phyloP scores from a whole-genome alignment of 2,888 invertebrate genomes.

The Cheiracanthium punctorium region DNA sequence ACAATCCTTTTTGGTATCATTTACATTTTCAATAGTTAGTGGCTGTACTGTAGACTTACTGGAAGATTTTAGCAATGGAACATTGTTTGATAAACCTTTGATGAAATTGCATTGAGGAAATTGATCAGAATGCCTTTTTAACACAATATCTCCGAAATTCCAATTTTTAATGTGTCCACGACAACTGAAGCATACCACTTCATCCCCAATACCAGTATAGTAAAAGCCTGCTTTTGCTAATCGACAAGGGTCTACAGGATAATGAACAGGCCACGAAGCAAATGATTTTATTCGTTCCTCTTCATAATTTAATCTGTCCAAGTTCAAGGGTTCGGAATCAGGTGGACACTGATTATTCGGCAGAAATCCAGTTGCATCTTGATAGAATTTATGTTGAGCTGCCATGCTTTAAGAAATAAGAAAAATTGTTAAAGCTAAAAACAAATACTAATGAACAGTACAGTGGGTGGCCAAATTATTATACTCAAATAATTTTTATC shows the following conservation, averaged over 20 bases:
- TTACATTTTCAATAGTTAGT: not conserved
- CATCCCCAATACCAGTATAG: constrained; percentile 84
- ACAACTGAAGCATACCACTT: constrained; percentile 89
- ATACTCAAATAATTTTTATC: too few species aligned
- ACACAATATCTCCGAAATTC: constrained; percentile 86
- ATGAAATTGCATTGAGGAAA: constrained; percentile 72
- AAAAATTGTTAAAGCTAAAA: too few species aligned
- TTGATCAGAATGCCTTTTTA: constrained; percentile 75
- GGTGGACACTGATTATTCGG: too few species aligned
- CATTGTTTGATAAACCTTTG: constrained; percentile 47
- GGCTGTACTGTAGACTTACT: not conserved
- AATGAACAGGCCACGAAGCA: constrained; percentile 78
- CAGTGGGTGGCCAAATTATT: too few species aligned
- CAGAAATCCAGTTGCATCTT: too few species aligned
- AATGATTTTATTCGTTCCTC: constrained; percentile 49
- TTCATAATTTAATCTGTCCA: constrained; percentile 29
- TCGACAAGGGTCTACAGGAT: constrained; percentile 77
- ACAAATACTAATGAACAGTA: too few species aligned
- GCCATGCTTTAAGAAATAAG: too few species aligned
- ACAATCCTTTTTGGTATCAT: not conserved
- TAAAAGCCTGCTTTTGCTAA: constrained; percentile 90
- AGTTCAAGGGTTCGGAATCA: too few species aligned
- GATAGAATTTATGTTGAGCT: too few species aligned
- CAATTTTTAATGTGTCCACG: constrained; percentile 87
- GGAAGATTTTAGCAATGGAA: constrained; percentile 1